Evolutionary conservation across 2,888 invertebrate genomes (phyloP).

Genomic region (Nesidiocoris tenuis): DNA sequence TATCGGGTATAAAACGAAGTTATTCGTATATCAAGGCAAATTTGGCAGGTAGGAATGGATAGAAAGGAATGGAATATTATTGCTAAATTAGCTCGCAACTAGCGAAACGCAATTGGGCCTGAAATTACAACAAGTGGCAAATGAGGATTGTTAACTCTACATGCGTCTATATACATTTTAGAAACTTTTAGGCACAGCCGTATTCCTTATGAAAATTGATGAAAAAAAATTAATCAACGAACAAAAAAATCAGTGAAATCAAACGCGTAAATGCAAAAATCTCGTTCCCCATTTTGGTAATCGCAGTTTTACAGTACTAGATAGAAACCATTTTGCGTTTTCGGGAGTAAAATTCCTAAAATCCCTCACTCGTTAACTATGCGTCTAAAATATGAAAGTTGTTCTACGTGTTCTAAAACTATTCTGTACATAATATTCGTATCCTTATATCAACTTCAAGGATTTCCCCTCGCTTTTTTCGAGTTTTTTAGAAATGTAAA

Average conservation of each 20-base stretch:
- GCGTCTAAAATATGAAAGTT: slow-evolving; percentile 6
- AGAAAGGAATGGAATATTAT: background rate
- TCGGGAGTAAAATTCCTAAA: slow-evolving; percentile 11
- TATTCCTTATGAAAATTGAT: slow-evolving; percentile 27
- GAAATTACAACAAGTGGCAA: background rate
- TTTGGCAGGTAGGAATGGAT: background rate
- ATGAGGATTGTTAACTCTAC: slow-evolving; percentile 3
- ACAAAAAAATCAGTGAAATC: too few relatives aligned
- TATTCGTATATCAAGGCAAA: slow-evolving; percentile 12
- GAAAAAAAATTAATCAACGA: slow-evolving; percentile 17
- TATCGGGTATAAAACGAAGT: too few relatives aligned
- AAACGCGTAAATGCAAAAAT: slow-evolving; percentile 9
- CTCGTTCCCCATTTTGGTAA: background rate
- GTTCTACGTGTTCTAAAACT: slow-evolving; percentile 22
- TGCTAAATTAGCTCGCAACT: background rate
- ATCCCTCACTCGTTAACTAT: background rate
- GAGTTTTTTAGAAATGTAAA: background rate
- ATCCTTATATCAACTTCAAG: too few relatives aligned
- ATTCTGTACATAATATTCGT: background rate
- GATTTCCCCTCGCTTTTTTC: too few relatives aligned
- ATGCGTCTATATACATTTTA: slow-evolving; percentile 33
- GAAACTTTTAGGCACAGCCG: slow-evolving; percentile 43
- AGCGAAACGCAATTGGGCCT: background rate
- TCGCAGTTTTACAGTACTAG: background rate
- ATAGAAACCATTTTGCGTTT: background rate